Evolutionary conservation across 2,888 invertebrate genomes (phyloP).

Genomic region (Microplitis manilae): DNA sequence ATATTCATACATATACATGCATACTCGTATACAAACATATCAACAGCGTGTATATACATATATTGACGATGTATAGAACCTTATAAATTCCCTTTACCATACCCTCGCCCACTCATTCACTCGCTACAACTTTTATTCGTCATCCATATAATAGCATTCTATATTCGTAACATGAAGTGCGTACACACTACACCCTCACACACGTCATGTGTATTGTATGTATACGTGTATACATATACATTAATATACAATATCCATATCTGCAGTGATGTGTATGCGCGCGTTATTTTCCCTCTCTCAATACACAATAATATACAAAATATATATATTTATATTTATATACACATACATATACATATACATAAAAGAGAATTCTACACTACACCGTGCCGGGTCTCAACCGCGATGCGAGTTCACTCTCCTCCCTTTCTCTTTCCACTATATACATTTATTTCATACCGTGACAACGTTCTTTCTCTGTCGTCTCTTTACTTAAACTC

Average conservation of each 20-base stretch:
- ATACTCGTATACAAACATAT: background rate
- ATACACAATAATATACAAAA: slow-evolving; percentile 13
- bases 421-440: slow-evolving; percentile 44
- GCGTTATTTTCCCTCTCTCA: slow-evolving; percentile 37
- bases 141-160: slow-evolving; percentile 24
- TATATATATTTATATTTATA: background rate
- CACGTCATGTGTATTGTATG: slow-evolving; percentile 32
- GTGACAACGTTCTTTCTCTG: slow-evolving; percentile 31
- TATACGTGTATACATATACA: slow-evolving; percentile 26
- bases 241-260: slow-evolving; percentile 25
- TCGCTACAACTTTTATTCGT: slow-evolving; percentile 26
- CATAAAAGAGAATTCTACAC: slow-evolving; percentile 15
- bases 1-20: slow-evolving; percentile 24
- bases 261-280: slow-evolving; percentile 26
- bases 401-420: slow-evolving; percentile 23
- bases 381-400: slow-evolving; percentile 26
- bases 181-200: slow-evolving; percentile 30
- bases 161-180: slow-evolving; percentile 18
- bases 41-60: too few relatives aligned
- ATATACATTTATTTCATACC: slow-evolving; percentile 24
- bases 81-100: background rate
- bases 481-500: slow-evolving; percentile 23
- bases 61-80: background rate
- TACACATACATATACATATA: too few relatives aligned
- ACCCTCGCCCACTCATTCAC: slow-evolving; percentile 31